Percentiles rank a stretch among this genome's conserved stretches.
These are phyloP conservation scores for Aramus guarauna DNA, from an alignment of 2,113 vertebrate genomes.

Conservation along the genomic window DNA sequence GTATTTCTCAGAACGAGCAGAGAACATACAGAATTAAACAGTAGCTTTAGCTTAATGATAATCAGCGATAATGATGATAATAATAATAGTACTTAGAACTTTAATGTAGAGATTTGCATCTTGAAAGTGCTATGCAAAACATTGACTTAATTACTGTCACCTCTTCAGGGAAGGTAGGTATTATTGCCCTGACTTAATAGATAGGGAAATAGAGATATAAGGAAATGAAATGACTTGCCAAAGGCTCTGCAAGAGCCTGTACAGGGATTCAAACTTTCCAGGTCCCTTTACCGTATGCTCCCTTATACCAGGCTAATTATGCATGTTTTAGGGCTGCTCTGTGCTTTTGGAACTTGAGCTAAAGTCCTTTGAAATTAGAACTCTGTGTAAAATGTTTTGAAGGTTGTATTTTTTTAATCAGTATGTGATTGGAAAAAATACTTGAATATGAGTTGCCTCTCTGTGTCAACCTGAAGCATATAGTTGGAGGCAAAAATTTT, in stretches of 20 bases:
- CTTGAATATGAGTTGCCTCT: background rate
- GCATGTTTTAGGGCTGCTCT: background rate
- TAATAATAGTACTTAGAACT: slow-evolving; percentile 55
- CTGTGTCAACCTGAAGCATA: background rate
- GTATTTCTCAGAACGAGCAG: background rate
- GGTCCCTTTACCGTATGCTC: background rate
- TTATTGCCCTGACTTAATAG: slow-evolving; percentile 52
- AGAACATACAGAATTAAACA: slow-evolving; percentile 39
- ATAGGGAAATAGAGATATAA: slow-evolving; percentile 51
- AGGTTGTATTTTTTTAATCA: background rate
- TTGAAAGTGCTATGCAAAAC: slow-evolving; percentile 65
- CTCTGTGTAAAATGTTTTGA: background rate
- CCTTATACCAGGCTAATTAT: slow-evolving; percentile 10
- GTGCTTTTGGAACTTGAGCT: slow-evolving; percentile 20
- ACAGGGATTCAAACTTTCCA: slow-evolving; percentile 38
- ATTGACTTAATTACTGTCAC: slow-evolving; percentile 69
- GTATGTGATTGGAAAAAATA: background rate
- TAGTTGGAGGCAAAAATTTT: background rate
- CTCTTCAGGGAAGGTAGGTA: slow-evolving; percentile 52
- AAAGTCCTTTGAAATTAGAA: slow-evolving; percentile 17
- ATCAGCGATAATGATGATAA: slow-evolving; percentile 57
- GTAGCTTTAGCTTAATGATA: slow-evolving; percentile 55
- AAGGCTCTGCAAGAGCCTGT: slow-evolving; percentile 18
- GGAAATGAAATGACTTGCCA: slow-evolving; percentile 35
- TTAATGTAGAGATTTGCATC: slow-evolving; percentile 65